Percentiles rank a stretch among this genome's conserved stretches.
Evolutionary conservation across 1,140 invertebrate species (phyloP).

Genomic region (Aethina tumida): DNA sequence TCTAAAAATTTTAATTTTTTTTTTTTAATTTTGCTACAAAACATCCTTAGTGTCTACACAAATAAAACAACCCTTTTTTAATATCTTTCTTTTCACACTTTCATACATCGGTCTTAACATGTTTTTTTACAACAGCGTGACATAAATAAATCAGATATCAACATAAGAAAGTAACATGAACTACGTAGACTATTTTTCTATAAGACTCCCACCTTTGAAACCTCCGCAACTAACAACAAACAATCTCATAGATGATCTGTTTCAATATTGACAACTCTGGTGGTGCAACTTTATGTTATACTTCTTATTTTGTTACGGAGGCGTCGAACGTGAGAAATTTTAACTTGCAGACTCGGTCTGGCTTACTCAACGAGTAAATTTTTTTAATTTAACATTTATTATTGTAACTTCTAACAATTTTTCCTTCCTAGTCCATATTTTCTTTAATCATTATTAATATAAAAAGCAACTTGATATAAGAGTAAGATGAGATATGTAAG

Average conservation of each 20-base stretch:
- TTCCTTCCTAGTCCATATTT: constrained; percentile 20
- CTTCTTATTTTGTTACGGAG: constrained; percentile 5
- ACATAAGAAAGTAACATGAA: constrained; percentile 24
- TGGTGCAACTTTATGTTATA: constrained; percentile 6
- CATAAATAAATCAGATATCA: constrained; percentile 22
- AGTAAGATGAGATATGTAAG: constrained; percentile 22
- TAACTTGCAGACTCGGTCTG: constrained; percentile 13
- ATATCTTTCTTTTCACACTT: constrained; percentile 26
- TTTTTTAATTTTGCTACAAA: no score
- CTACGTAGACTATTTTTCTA: constrained; percentile 20
- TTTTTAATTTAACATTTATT: constrained; percentile 26
- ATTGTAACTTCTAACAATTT: constrained; percentile 23
- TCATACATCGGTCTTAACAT: constrained; percentile 26
- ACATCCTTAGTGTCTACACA: no score
- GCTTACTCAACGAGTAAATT: constrained; percentile 22
- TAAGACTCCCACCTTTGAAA: constrained; percentile 13
- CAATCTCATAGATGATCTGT: background rate
- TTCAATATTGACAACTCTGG: background rate
- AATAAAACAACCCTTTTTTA: no score
- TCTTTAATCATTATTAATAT: constrained; percentile 19
- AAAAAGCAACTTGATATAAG: constrained; percentile 23
- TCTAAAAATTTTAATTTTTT: no score
- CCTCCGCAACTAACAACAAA: constrained; percentile 7
- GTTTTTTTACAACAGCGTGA: constrained; percentile 26
- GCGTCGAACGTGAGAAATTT: constrained; percentile 5